Percentiles rank a stretch among this genome's conserved stretches.
phyloP scores from a whole-genome alignment of 2,888 invertebrate species.

The Oegoconia quadripuncta region DNA sequence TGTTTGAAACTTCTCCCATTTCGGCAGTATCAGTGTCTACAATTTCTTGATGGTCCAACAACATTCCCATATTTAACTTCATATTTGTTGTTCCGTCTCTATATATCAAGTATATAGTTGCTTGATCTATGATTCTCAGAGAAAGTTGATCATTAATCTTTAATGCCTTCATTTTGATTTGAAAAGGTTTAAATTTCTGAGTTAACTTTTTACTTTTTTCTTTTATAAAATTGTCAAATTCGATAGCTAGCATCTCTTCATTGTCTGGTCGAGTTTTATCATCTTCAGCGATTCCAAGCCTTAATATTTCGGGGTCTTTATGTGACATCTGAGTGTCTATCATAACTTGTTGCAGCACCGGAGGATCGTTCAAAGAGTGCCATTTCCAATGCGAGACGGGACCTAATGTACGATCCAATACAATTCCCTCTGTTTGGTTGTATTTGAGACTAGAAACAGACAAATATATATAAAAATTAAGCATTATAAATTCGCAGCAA shows the following conservation, averaged over 20 bases:
- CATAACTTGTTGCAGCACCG: slow-evolving; percentile 68
- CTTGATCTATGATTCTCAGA: slow-evolving; percentile 61
- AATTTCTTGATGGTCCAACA: slow-evolving; percentile 71
- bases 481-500: too few species aligned
- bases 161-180: slow-evolving; percentile 68
- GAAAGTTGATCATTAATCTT: slow-evolving; percentile 71
- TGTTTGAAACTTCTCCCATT: slow-evolving; percentile 35
- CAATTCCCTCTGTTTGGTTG: slow-evolving; percentile 70
- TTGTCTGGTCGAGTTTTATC: slow-evolving; percentile 39
- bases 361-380: slow-evolving; percentile 67
- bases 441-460: slow-evolving; percentile 54
- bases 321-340: slow-evolving; percentile 61
- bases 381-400: slow-evolving; percentile 70
- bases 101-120: slow-evolving; percentile 57
- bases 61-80: slow-evolving; percentile 70
- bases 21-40: slow-evolving; percentile 55
- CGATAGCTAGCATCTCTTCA: slow-evolving; percentile 67
- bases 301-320: slow-evolving; percentile 57
- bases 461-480: not conserved
- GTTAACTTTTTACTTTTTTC: slow-evolving; percentile 61
- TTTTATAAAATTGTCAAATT: slow-evolving; percentile 65
- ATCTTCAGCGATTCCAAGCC: slow-evolving; percentile 37
- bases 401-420: slow-evolving; percentile 58
- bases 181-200: slow-evolving; percentile 63
- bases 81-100: slow-evolving; percentile 59